Conservation (phyloP, 2,888 invertebrate genomes). For the Thymelicus lineola region DNA sequence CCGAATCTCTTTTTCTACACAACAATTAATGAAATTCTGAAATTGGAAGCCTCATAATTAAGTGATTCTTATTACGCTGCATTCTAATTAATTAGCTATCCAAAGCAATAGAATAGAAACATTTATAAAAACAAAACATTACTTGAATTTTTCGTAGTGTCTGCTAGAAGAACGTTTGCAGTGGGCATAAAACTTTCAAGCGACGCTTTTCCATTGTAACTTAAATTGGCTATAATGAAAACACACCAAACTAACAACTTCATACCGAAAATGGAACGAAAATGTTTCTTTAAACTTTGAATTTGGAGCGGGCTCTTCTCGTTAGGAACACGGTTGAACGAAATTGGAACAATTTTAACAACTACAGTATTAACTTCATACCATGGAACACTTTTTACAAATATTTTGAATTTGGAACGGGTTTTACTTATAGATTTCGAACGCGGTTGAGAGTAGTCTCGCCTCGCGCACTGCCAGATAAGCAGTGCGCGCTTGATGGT, state of each 20-base stretch:
- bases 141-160: slow-evolving; percentile 71
- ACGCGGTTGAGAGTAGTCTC: too few relatives aligned
- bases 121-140: slow-evolving; percentile 37
- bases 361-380: too few relatives aligned
- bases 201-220: slow-evolving; percentile 74
- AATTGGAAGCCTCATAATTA: background rate
- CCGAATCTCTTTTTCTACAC: background rate
- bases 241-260: slow-evolving; percentile 67
- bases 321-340: background rate
- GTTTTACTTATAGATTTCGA: too few relatives aligned
- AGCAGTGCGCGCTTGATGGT: slow-evolving; percentile 39
- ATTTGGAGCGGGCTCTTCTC: slow-evolving; percentile 17
- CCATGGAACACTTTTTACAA: too few relatives aligned
- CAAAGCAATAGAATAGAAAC: background rate
- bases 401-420: too few relatives aligned
- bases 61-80: background rate
- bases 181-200: slow-evolving; percentile 69
- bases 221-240: slow-evolving; percentile 70
- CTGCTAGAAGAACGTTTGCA: slow-evolving; percentile 64
- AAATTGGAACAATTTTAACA: background rate
- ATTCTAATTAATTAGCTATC: background rate
- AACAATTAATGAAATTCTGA: background rate
- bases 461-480: slow-evolving; percentile 20
- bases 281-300: background rate
- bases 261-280: slow-evolving; percentile 51